These are phyloP conservation scores for Dugesia japonica DNA, from an alignment of 2,888 invertebrate genomes.

Conservation along the genomic window DNA sequence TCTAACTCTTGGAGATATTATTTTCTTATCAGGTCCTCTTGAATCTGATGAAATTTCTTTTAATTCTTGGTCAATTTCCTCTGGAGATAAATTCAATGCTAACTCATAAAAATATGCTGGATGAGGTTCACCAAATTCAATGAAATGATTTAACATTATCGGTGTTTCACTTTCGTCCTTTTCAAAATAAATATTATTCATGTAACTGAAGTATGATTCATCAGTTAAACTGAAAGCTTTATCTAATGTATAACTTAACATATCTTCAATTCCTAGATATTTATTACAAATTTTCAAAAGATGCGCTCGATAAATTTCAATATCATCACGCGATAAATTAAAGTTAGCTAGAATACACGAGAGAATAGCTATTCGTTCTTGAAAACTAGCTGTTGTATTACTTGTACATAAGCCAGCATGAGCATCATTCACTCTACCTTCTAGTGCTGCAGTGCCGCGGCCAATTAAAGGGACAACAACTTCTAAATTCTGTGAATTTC, in stretches of 20 bases:
- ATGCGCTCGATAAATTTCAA: neutral
- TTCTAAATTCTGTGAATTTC: neutral
- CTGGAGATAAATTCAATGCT: neutral
- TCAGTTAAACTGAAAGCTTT: neutral
- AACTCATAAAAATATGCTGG: neutral
- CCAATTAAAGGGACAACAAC: neutral
- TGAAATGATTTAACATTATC: neutral
- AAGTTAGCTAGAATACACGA: neutral
- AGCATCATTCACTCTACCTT: neutral
- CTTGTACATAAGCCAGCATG: conserved; percentile 11
- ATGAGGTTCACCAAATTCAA: conserved; percentile 10
- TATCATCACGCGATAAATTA: neutral
- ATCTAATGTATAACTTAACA: neutral
- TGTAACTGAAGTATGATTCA: neutral
- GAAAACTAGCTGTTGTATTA: neutral
- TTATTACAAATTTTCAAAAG: neutral
- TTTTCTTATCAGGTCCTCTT: neutral
- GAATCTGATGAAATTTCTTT: neutral
- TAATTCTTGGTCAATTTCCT: neutral
- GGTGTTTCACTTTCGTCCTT: neutral
- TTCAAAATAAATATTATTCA: neutral
- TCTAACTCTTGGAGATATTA: neutral
- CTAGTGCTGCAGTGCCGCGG: neutral
- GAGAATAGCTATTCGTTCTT: conserved; percentile 13
- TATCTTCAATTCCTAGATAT: neutral